Base-by-base conservation (phyloP, 1,140 invertebrate genomes). In the Pentalonia nigronervosa region DNA sequence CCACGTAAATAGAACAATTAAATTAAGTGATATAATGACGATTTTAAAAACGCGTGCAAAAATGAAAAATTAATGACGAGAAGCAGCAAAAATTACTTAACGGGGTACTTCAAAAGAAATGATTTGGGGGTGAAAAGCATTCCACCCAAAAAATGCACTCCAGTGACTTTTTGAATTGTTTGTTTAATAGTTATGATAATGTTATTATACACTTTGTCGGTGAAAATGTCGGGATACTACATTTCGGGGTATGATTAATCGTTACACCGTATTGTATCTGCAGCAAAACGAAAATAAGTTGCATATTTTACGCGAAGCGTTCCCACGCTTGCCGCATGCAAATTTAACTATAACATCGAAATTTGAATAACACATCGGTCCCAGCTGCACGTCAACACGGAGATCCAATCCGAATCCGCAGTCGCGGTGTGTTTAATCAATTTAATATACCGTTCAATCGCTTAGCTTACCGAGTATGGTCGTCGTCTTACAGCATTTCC, bases 331-430 rank as follows among this genome's bases (percentile, higher is more conserved):
- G n/a, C n/a, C 47, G 8, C n/a, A 50, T 53, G 48, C n/a, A 34
- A 34, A 88, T 53, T 23, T 53, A 36, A 86, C 84, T 47, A 53
- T 8, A 34, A 89, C 87, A 20, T 50, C 48, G 9, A 89, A 34
- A 89, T 89, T 89, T 89, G 87, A 89, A 89, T 89, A 89, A 89
- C 87, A 53, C n/a, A 34, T 89, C 8, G n/a, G 87, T 23, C n/a
- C 48, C 87, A 89, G 87, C 87, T 89, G 48, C 87, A 89, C 87
- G n/a, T 9, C 17, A 9, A 89, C 48, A 34, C 87, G 48, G 30
- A n/a, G 21, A 76, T 76, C n/a, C n/a, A 21, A 34, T 41, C 47
- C 47, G 47, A 34, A 50, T 88, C 36, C 7, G 6, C 41, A 25
- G 36, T 84, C 41, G 3, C 6, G 23, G 9, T 45, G 25, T 41